Conservation (phyloP, 2,888 invertebrate genomes). For the Dimorphilus gyrociliatus region DNA sequence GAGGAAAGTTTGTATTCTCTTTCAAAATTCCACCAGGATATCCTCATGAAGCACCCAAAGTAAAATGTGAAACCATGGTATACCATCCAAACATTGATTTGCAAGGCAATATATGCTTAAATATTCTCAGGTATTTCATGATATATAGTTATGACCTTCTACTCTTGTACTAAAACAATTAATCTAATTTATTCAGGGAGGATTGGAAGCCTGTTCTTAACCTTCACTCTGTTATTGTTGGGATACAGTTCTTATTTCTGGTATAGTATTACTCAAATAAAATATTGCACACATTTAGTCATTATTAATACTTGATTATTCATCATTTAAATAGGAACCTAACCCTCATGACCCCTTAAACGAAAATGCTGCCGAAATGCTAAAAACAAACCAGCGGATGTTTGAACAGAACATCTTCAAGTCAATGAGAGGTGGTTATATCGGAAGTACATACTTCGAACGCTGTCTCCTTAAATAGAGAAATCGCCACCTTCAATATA, state of each 20-base stretch:
- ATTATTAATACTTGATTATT: too few relatives aligned
- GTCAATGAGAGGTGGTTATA: constrained; percentile 87
- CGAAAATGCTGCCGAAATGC: constrained; percentile 91
- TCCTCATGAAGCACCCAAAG: constrained; percentile 95
- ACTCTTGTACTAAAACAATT: too few relatives aligned
- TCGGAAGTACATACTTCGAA: constrained; percentile 84
- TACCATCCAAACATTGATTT: constrained; percentile 97
- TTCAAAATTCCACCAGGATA: constrained; percentile 95
- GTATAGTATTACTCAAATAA: too few relatives aligned
- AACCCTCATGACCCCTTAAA: constrained; percentile 96
- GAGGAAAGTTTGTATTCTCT: constrained; percentile 83
- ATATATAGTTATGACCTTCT: too few relatives aligned
- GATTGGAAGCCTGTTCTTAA: constrained; percentile 98
- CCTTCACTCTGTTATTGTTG: constrained; percentile 91
- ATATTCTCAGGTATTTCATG: constrained; percentile 53
- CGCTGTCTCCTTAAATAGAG: too few relatives aligned
- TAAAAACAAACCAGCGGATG: constrained; percentile 75
- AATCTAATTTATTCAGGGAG: constrained; percentile 46
- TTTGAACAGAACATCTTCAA: constrained; percentile 92
- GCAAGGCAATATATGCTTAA: constrained; percentile 91
- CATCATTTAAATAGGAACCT: constrained; percentile 59
- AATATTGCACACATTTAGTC: too few relatives aligned
- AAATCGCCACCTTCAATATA: too few relatives aligned
- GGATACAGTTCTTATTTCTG: constrained; percentile 87
- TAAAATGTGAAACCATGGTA: constrained; percentile 90